phyloP scores from a whole-genome alignment of 2,797 vertebrate genomes.

The Lepilemur ruficaudatus region DNA sequence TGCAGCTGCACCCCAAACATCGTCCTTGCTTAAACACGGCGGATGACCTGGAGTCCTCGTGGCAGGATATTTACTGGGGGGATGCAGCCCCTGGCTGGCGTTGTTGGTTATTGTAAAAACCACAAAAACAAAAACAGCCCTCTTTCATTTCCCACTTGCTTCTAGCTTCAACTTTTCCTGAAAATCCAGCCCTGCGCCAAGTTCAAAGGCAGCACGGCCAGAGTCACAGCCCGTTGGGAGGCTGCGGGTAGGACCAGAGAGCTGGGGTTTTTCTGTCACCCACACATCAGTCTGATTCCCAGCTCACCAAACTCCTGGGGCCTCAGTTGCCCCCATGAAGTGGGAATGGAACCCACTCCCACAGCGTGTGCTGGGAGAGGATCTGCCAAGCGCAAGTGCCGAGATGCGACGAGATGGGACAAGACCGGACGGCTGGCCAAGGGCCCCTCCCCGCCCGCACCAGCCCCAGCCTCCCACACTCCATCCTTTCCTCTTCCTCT shows the following conservation, averaged over 20 bases:
- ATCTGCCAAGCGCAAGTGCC: accelerated
- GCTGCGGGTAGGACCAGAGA: accelerated
- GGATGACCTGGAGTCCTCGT: accelerated
- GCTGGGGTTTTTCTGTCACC: neutral
- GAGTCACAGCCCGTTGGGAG: accelerated
- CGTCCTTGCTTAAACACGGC: neutral
- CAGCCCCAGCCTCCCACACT: neutral
- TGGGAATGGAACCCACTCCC: neutral
- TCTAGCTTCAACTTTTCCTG: accelerated
- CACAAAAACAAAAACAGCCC: neutral
- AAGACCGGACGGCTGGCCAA: no score
- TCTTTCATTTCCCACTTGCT: accelerated
- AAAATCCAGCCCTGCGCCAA: neutral
- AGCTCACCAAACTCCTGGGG: neutral
- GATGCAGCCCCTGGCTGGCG: accelerated
- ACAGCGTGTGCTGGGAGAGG: accelerated
- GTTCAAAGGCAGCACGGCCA: neutral
- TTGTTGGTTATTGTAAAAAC: neutral
- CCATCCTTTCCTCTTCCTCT: neutral
- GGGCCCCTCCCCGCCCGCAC: neutral
- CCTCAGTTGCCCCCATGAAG: neutral
- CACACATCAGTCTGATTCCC: accelerated
- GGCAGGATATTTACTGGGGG: no score
- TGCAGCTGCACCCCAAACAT: accelerated
- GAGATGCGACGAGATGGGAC: neutral